A percentile compares a stretch with the other conserved stretches of the same genome.
Evolutionary conservation across 1,140 invertebrate genomes (phyloP).

Genomic region (Lycorma delicatula): DNA sequence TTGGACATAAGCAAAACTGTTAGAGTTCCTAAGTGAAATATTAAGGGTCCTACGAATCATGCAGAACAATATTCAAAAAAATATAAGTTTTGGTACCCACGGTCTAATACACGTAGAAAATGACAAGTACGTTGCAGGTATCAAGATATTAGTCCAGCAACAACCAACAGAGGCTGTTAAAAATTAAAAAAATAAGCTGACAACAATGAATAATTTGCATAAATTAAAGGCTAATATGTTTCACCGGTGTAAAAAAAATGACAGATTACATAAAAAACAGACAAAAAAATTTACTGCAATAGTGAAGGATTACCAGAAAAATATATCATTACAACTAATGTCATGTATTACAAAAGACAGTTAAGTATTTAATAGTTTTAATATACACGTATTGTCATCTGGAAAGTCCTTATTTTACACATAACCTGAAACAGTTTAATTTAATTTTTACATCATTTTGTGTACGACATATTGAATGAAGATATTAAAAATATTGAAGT

Average conservation of each 20-base stretch:
- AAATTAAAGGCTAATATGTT: slow-evolving; percentile 25
- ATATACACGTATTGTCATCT: slow-evolving; percentile 25
- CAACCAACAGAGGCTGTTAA: background rate
- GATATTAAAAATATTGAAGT: slow-evolving; percentile 8
- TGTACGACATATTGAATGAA: background rate
- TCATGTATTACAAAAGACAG: slow-evolving; percentile 29
- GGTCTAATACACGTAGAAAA: background rate
- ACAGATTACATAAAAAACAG: slow-evolving; percentile 12
- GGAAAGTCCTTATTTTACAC: slow-evolving; percentile 22
- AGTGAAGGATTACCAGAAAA: slow-evolving; percentile 23
- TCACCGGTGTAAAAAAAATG: slow-evolving; percentile 21
- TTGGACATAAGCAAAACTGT: slow-evolving; percentile 20
- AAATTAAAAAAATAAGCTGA: background rate
- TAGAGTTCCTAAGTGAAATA: slow-evolving; percentile 2
- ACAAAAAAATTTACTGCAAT: slow-evolving; percentile 20
- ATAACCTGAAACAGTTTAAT: slow-evolving; percentile 22
- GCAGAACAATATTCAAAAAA: background rate
- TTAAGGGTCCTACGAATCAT: slow-evolving; percentile 9
- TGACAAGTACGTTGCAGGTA: no score
- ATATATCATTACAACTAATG: slow-evolving; percentile 25
- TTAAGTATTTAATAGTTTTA: slow-evolving; percentile 27
- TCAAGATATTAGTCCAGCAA: background rate
- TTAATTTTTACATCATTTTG: slow-evolving; percentile 15
- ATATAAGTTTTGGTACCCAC: background rate
- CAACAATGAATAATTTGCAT: slow-evolving; percentile 1